A percentile compares a stretch with the other conserved stretches of the same genome.
phyloP scores from a whole-genome alignment of 2,888 invertebrate genomes.

The Drosophila kambysellisi region DNA sequence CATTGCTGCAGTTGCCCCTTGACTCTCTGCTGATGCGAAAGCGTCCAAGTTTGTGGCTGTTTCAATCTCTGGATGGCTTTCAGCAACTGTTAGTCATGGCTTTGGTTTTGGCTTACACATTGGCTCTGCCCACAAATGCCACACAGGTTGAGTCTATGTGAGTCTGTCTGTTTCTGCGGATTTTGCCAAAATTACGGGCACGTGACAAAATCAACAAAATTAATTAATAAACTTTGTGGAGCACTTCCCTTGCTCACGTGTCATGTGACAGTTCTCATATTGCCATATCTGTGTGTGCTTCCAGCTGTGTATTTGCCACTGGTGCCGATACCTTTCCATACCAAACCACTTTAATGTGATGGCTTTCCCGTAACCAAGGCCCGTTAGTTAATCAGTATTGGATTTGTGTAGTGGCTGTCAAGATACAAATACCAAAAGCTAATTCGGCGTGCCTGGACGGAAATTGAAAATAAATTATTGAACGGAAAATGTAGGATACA shows the following conservation, averaged over 20 bases:
- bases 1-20: slow-evolving; percentile 34
- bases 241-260: slow-evolving; percentile 70
- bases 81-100: slow-evolving; percentile 63
- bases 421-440: slow-evolving; percentile 42
- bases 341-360: slow-evolving; percentile 32
- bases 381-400: slow-evolving; percentile 59
- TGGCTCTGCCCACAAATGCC: slow-evolving; percentile 14
- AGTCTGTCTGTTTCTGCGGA: slow-evolving; percentile 69
- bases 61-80: slow-evolving; percentile 58
- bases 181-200: slow-evolving; percentile 70
- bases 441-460: slow-evolving; percentile 29
- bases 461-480: slow-evolving; percentile 21
- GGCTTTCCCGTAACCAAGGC: slow-evolving; percentile 8
- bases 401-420: slow-evolving; percentile 42
- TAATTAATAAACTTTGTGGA: slow-evolving; percentile 79
- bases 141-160: slow-evolving; percentile 9
- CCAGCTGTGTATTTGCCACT: slow-evolving; percentile 21
- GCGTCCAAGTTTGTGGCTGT: slow-evolving; percentile 20
- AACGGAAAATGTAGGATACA: background rate
- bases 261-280: slow-evolving; percentile 74
- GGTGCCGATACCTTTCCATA: slow-evolving; percentile 16
- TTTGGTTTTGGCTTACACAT: slow-evolving; percentile 56
- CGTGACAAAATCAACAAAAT: slow-evolving; percentile 81
- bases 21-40: slow-evolving; percentile 5
- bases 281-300: slow-evolving; percentile 32